Conservation (phyloP, 2,113 vertebrate genomes). For the Phrynosoma blainvillii region DNA sequence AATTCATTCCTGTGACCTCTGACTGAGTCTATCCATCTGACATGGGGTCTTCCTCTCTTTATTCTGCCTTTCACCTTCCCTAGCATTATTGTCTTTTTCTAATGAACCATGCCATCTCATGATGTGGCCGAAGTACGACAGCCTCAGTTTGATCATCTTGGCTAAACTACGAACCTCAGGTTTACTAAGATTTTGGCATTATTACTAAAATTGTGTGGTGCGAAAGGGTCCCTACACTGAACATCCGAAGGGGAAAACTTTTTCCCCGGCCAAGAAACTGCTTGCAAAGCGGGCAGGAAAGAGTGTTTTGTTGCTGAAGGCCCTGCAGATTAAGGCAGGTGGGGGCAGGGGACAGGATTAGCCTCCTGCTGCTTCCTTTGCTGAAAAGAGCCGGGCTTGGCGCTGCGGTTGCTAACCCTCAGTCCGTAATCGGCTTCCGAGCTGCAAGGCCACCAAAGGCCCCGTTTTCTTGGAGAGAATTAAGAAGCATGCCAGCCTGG, state of each 20-base stretch:
- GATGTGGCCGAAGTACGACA: no score
- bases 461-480: background rate
- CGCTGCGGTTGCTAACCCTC: conserved; percentile 43
- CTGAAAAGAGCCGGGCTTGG: rapidly evolving
- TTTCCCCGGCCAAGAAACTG: background rate
- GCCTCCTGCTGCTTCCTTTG: conserved; percentile 2
- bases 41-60: no score
- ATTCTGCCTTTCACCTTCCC: no score
- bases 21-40: no score
- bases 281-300: rapidly evolving
- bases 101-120: no score
- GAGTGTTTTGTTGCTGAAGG: conserved; percentile 20
- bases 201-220: no score
- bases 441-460: rapidly evolving
- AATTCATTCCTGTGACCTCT: no score
- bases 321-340: conserved; percentile 39
- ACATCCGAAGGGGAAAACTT: background rate
- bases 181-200: no score
- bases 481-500: conserved; percentile 48
- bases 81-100: no score
- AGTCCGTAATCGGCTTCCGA: conserved; percentile 33
- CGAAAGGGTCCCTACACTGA: no score
- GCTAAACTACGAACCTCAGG: background rate
- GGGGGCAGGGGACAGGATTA: conserved; percentile 52
- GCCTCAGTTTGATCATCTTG: no score